These are phyloP conservation scores for Ichneumoninae sp. DNA, from an alignment of 2,888 invertebrate genomes.

Conservation along the genomic window DNA sequence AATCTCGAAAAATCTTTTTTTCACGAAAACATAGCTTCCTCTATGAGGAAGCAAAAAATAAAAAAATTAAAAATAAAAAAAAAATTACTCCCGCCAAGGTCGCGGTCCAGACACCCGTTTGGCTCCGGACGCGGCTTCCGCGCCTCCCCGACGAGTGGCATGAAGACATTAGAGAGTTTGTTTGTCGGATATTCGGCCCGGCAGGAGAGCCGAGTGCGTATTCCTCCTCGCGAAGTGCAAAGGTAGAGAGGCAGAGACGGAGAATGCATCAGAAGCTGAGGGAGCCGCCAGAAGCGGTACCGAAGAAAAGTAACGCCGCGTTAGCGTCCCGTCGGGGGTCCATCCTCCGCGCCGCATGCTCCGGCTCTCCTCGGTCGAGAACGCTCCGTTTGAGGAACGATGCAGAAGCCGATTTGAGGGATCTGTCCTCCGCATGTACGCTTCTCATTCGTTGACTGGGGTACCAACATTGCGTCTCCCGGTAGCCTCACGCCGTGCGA, in stretches of 20 bases:
- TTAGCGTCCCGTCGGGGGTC: slow-evolving; percentile 71
- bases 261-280: slow-evolving; percentile 53
- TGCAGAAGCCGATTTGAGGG: slow-evolving; percentile 39
- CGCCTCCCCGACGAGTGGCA: slow-evolving; percentile 73
- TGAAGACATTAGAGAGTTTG: slow-evolving; percentile 81
- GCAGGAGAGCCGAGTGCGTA: slow-evolving; percentile 62
- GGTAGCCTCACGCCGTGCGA: slow-evolving; percentile 19
- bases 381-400: slow-evolving; percentile 19
- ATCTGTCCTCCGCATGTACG: slow-evolving; percentile 38
- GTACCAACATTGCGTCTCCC: slow-evolving; percentile 50
- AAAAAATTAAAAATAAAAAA: slow-evolving; percentile 4
- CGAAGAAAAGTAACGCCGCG: slow-evolving; percentile 71
- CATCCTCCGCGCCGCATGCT: slow-evolving; percentile 56
- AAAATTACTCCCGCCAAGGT: slow-evolving; percentile 30
- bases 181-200: slow-evolving; percentile 74
- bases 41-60: no score
- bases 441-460: slow-evolving; percentile 18
- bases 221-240: slow-evolving; percentile 39
- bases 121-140: slow-evolving; percentile 8
- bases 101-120: neutral
- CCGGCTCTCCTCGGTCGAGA: slow-evolving; percentile 10
- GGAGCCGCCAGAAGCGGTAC: slow-evolving; percentile 53
- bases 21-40: no score
- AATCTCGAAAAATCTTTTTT: no score
- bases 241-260: neutral